Percentiles rank a stretch among this genome's conserved stretches.
phyloP scores from a whole-genome alignment of 2,113 vertebrate genomes.

The Platysteira castanea region DNA sequence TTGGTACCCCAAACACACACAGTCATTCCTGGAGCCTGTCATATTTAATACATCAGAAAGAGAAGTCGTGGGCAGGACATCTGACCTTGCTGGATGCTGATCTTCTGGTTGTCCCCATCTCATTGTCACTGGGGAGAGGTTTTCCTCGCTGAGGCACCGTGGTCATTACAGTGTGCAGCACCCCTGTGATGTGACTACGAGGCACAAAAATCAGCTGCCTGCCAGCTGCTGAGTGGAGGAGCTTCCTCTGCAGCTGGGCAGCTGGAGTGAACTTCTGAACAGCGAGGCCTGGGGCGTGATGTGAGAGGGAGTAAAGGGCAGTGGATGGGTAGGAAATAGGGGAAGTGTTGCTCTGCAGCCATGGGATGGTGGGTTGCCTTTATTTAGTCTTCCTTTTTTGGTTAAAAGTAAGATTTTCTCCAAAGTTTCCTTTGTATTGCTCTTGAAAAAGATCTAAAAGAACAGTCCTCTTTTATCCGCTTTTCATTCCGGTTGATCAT shows the following conservation, averaged over 20 bases:
- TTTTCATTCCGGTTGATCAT: not conserved
- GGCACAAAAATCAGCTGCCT: not conserved
- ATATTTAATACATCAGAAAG: not conserved
- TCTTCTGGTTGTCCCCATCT: not conserved
- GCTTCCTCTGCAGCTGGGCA: not conserved
- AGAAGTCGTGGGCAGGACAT: not conserved
- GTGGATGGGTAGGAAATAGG: not conserved
- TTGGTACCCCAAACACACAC: not conserved
- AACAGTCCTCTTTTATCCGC: not conserved
- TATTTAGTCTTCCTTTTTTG: not conserved
- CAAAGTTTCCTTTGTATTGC: not conserved
- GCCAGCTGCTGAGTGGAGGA: not conserved
- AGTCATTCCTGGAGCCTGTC: not conserved
- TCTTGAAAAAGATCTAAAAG: not conserved
- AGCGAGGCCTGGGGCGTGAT: not conserved
- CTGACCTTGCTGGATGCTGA: not conserved
- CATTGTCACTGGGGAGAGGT: not conserved
- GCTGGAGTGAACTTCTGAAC: not conserved
- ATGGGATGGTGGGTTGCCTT: not conserved
- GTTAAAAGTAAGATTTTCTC: not conserved
- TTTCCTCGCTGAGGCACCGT: not conserved
- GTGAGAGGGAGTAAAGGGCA: not conserved
- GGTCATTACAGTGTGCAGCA: not conserved
- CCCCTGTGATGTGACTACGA: not conserved
- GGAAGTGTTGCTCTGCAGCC: not conserved